phyloP scores from a whole-genome alignment of 2,113 vertebrate genomes.

The Onychostruthus taczanowskii region DNA sequence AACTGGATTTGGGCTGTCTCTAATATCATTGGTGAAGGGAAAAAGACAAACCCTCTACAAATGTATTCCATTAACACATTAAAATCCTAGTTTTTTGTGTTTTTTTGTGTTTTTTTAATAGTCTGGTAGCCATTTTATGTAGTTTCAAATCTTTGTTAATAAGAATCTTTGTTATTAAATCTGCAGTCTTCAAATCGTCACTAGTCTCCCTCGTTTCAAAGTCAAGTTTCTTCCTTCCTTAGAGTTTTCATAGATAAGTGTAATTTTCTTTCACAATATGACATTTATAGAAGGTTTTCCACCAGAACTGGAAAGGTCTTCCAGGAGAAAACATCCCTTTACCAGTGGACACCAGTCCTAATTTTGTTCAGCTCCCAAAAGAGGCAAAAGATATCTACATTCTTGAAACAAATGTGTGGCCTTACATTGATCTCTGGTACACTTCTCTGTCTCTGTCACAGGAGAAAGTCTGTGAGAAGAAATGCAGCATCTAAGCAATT shows the following conservation, averaged over 20 bases:
- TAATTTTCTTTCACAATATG: neutral
- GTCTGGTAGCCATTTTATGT: neutral
- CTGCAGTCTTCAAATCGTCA: neutral
- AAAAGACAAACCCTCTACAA: neutral
- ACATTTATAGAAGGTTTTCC: neutral
- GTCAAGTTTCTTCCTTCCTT: neutral
- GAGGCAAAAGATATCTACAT: neutral
- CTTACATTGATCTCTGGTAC: neutral
- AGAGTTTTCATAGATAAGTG: neutral
- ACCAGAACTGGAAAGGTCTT: neutral
- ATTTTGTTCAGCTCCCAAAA: neutral
- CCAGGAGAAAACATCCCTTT: neutral
- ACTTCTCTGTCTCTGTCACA: neutral
- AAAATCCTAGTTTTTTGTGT: neutral
- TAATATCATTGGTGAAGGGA: neutral
- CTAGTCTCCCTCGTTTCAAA: neutral
- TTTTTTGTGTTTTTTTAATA: neutral
- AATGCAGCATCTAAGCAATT: neutral
- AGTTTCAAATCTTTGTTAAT: neutral
- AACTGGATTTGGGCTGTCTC: neutral
- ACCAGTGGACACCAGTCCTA: neutral
- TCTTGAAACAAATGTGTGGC: neutral
- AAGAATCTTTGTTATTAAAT: neutral
- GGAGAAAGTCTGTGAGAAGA: neutral
- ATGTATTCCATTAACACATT: neutral